Conservation (phyloP, 2,888 invertebrate genomes). For the Luperina nickerlii region DNA sequence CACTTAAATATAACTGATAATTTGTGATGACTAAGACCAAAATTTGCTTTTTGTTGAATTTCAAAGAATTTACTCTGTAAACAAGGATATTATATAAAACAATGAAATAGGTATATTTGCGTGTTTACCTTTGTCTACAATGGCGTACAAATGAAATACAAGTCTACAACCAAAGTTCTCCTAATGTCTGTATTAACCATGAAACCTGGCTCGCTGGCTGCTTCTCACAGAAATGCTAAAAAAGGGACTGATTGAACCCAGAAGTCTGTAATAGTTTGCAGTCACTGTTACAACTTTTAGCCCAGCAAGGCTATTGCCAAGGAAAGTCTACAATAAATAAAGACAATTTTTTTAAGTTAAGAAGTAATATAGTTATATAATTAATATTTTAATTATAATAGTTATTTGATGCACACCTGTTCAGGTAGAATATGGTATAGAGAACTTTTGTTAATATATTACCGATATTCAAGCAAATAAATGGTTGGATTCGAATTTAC, state of each 20-base stretch:
- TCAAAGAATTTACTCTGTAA: neutral
- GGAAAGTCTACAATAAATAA: neutral
- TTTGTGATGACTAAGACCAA: slow-evolving; percentile 10
- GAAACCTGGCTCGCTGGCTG: neutral
- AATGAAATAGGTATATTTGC: neutral
- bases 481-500: neutral
- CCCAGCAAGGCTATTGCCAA: neutral
- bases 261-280: neutral
- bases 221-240: neutral
- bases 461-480: neutral
- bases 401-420: neutral
- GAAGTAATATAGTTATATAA: no score
- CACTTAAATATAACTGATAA: neutral
- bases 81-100: neutral
- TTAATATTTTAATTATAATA: neutral
- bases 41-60: neutral
- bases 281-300: neutral
- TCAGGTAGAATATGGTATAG: neutral
- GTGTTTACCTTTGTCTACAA: neutral
- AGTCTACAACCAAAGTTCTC: neutral
- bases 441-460: neutral
- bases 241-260: neutral
- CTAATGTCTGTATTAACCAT: neutral
- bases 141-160: neutral
- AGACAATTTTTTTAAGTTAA: no score